A percentile compares a stretch with the other conserved stretches of the same genome.
Evolutionary conservation across 1,140 invertebrate species (phyloP).

Genomic region (Drosophila ohnishii): DNA sequence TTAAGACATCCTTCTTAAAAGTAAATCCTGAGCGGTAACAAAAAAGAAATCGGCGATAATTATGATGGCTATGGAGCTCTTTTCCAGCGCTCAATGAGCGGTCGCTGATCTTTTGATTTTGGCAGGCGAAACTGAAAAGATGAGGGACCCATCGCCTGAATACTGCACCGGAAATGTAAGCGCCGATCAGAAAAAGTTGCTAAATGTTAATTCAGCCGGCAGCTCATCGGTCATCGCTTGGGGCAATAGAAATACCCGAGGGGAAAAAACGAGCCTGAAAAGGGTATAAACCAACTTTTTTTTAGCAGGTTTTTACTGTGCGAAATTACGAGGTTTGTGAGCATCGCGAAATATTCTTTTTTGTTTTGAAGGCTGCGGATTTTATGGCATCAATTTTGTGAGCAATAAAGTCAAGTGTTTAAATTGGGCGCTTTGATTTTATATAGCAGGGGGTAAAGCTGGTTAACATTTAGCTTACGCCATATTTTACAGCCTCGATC

Average conservation of each 20-base stretch:
- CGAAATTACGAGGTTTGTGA: slow-evolving; percentile 61
- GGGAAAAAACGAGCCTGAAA: slow-evolving; percentile 41
- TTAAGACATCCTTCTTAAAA: slow-evolving; percentile 45
- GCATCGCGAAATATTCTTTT: slow-evolving; percentile 19
- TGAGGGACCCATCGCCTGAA: slow-evolving; percentile 57
- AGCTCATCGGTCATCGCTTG: slow-evolving; percentile 20
- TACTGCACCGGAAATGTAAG: slow-evolving; percentile 74
- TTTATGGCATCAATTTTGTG: slow-evolving; percentile 54
- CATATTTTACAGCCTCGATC: slow-evolving; percentile 29
- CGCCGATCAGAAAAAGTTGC: slow-evolving; percentile 59
- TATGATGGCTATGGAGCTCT: slow-evolving; percentile 58
- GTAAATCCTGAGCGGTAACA: slow-evolving; percentile 53
- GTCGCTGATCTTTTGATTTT: slow-evolving; percentile 55
- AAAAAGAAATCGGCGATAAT: slow-evolving; percentile 56
- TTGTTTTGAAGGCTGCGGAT: slow-evolving; percentile 5
- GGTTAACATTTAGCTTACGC: slow-evolving; percentile 58
- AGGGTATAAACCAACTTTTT: slow-evolving; percentile 32
- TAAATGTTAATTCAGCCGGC: slow-evolving; percentile 71
- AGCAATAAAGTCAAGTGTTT: slow-evolving; percentile 68
- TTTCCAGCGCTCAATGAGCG: slow-evolving; percentile 33
- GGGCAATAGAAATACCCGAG: slow-evolving; percentile 51
- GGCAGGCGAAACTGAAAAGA: slow-evolving; percentile 27
- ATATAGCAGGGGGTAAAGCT: slow-evolving; percentile 46
- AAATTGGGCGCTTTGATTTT: slow-evolving; percentile 44
- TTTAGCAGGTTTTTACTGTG: slow-evolving; percentile 29